These are phyloP conservation scores for Tenthredo mesomela DNA, from an alignment of 2,888 invertebrate genomes.

Conservation along the genomic window DNA sequence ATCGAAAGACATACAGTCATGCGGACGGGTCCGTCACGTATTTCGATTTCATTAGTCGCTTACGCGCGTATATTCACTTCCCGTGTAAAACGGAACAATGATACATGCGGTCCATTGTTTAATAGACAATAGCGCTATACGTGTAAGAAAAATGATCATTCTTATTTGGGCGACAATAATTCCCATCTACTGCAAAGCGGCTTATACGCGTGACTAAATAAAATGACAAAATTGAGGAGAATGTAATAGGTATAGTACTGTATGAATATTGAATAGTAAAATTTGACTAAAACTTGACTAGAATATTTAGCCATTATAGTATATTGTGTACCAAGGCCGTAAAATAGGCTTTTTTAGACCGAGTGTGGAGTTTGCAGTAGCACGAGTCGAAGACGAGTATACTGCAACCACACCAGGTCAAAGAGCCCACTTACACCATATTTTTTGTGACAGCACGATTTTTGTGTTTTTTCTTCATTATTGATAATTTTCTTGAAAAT, in stretches of 20 bases:
- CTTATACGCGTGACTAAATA: neutral
- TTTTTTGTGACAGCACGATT: too few relatives aligned
- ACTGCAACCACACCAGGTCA: too few relatives aligned
- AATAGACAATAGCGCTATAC: constrained; percentile 66
- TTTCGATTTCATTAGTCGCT: constrained; percentile 19
- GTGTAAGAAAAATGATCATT: constrained; percentile 33
- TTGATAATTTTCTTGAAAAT: too few relatives aligned
- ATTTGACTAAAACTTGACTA: neutral
- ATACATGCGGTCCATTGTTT: constrained; percentile 68
- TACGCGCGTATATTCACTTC: neutral
- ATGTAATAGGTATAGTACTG: too few relatives aligned
- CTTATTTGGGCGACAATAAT: constrained; percentile 21
- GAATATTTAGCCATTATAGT: neutral
- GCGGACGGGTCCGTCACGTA: constrained; percentile 13
- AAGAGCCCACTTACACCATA: too few relatives aligned
- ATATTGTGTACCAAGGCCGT: too few relatives aligned
- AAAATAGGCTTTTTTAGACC: too few relatives aligned
- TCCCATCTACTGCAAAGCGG: neutral
- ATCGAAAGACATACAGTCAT: neutral
- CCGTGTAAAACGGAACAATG: constrained; percentile 64
- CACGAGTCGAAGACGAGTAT: too few relatives aligned
- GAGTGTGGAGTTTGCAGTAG: too few relatives aligned
- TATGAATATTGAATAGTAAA: neutral
- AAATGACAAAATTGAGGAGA: neutral
- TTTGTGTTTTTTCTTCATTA: too few relatives aligned